Conservation (phyloP, 2,888 invertebrate species). For the Spilosoma lubricipeda region DNA sequence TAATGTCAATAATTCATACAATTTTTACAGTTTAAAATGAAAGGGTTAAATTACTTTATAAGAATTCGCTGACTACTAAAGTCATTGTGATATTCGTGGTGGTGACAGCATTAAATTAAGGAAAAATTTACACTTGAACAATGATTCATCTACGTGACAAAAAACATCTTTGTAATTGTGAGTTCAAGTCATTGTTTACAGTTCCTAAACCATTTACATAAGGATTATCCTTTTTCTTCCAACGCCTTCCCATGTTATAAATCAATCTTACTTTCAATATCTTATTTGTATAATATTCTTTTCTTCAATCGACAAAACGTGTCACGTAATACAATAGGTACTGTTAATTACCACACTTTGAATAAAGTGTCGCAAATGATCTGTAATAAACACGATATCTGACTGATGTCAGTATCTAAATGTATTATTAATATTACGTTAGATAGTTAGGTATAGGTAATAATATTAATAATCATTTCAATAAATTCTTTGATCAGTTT, state of each 20-base stretch:
- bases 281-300: background rate
- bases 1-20: constrained; percentile 18
- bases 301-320: background rate
- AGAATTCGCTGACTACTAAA: background rate
- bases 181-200: background rate
- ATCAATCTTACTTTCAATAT: background rate
- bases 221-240: too few relatives aligned
- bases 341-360: background rate
- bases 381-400: background rate
- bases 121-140: background rate
- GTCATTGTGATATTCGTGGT: background rate
- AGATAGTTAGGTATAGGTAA: background rate
- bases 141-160: background rate
- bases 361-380: background rate
- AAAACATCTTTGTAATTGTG: background rate
- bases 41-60: background rate
- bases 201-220: too few relatives aligned
- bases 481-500: background rate
- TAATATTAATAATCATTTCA: background rate
- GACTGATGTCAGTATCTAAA: background rate
- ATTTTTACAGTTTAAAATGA: background rate
- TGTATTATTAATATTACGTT: background rate
- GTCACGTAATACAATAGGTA: background rate
- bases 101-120: background rate
- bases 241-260: background rate